Evolutionary conservation across 2,888 invertebrate species (phyloP).

Genomic region (Acholoe squamosa): DNA sequence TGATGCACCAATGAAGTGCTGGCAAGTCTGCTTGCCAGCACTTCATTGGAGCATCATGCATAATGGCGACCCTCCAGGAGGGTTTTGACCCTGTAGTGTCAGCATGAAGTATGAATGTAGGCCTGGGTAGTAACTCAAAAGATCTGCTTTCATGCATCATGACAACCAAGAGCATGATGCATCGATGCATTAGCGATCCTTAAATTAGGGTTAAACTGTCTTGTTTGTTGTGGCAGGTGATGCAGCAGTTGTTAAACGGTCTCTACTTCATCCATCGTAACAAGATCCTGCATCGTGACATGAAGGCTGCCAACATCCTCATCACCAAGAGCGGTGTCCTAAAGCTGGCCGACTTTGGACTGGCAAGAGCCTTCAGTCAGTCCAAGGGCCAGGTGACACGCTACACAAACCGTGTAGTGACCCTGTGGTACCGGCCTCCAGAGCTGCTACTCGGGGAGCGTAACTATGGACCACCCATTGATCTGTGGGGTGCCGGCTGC

Average conservation of each 20-base stretch:
- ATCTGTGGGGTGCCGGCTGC: conserved; percentile 96
- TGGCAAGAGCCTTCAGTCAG: conserved; percentile 96
- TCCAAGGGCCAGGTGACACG: conserved; percentile 90
- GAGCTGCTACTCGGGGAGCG: conserved; percentile 86
- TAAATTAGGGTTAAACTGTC: no score
- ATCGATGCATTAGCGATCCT: no score
- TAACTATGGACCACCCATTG: conserved; percentile 98
- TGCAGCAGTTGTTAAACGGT: conserved; percentile 90
- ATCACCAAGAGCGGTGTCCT: conserved; percentile 94
- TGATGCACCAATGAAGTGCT: no score
- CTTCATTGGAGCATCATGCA: no score
- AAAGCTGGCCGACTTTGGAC: conserved; percentile 98
- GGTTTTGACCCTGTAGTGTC: no score
- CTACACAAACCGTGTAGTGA: conserved; percentile 99
- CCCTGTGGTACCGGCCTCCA: conserved; percentile 93
- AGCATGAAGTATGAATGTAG: no score
- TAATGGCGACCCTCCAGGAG: no score
- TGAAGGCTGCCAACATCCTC: conserved; percentile 99
- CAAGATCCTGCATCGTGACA: conserved; percentile 88
- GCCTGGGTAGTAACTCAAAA: no score
- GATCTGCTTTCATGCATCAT: no score
- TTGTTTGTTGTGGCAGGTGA: conserved; percentile 63
- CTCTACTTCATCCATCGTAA: conserved; percentile 98
- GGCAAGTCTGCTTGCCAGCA: no score
- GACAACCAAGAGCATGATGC: no score